Conservation (phyloP, 2,797 vertebrate species). For the Syngnathus acus region DNA sequence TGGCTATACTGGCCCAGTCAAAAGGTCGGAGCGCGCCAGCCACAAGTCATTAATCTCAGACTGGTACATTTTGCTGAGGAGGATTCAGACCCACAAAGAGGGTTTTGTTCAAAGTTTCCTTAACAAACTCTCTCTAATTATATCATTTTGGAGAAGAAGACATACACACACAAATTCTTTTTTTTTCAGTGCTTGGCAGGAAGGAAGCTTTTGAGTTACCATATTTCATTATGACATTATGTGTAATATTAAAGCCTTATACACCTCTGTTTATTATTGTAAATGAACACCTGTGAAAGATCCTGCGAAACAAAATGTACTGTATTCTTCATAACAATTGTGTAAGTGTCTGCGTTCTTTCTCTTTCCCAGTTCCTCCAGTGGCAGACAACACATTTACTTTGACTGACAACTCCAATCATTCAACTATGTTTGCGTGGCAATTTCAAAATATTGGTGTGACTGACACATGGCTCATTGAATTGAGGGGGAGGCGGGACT, state of each 20-base stretch:
- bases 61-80: conserved; percentile 27
- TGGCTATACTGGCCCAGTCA: conserved; percentile 38
- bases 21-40: conserved; percentile 31
- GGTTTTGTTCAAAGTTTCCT: conserved; percentile 17
- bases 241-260: conserved; percentile 29
- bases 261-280: conserved; percentile 42
- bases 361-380: conserved; percentile 27
- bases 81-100: conserved; percentile 6
- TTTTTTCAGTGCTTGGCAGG: neutral
- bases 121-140: neutral
- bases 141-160: conserved; percentile 12
- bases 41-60: conserved; percentile 37
- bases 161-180: neutral
- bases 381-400: conserved; percentile 56
- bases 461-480: conserved; percentile 61
- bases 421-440: conserved; percentile 58
- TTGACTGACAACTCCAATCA: conserved; percentile 69
- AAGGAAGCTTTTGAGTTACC: neutral
- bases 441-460: conserved; percentile 54
- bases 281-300: conserved; percentile 23
- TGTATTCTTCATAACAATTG: conserved; percentile 28
- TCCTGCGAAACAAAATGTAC: conserved; percentile 30
- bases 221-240: conserved; percentile 7
- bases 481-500: conserved; percentile 34
- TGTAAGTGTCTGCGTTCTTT: conserved; percentile 14